Base-by-base conservation (phyloP, 1,140 invertebrate genomes). In the Sinonovacula constricta region DNA sequence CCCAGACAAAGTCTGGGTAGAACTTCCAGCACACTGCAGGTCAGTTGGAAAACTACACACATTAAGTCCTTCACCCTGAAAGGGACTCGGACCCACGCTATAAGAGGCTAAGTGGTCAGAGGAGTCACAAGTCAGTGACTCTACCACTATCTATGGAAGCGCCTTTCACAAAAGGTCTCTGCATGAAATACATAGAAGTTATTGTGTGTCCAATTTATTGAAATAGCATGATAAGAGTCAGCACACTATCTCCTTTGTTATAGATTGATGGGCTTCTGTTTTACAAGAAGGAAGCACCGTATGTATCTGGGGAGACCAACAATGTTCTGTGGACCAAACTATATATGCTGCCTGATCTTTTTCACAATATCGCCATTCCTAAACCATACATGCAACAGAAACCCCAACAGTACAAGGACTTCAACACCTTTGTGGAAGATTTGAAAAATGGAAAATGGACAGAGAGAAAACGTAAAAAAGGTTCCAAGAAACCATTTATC, bases 251-350 rank as follows among this genome's bases (percentile, higher is more conserved):
- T 24, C 36, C 31, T 36, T 70, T 36, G 4, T 70, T 76, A 7
- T 31, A 83, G 82, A 59, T 83, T 67, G 82, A 83, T 78, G 82
- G 82, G 36, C 2, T 81, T 1, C 36, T 83, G 24, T 83, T 83
- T 57, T 83, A 65, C 39, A 81, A 83, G n/a, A 72, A 72, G n/a
- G 59, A 66, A 7, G 59, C 67, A 39, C 34, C 69, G 2, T 83
- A 81, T 33, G 54, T 49, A 22, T 60, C 80, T 60, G 79, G 79
- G 2, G 39, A 51, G 22, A 81, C 76, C 24, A 57, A 69, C 30
- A 45, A 81, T 33, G 65, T 79, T 15, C 34, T 79, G 26, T 83
- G 82, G 82, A 60, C 63, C 14, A 83, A 83, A 26, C 77, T 79
- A 18, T 81, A 83, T 57, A 83, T 83, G 74, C 34, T 83, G 22